phyloP scores from a whole-genome alignment of 2,888 invertebrate species.

The Plagodis pulveraria region DNA sequence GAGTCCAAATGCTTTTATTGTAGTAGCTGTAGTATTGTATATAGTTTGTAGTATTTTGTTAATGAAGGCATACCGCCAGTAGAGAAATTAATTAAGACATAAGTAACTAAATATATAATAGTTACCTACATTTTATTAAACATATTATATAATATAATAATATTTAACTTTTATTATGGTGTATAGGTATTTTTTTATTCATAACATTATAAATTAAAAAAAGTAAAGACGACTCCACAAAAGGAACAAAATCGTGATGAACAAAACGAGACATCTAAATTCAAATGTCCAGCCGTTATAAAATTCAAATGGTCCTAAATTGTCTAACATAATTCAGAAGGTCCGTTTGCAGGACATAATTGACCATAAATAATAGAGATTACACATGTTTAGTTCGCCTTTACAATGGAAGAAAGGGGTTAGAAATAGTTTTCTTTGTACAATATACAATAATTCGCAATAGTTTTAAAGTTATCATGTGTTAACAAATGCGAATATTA shows the following conservation, averaged over 20 bases:
- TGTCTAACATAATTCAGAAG: constrained; percentile 61
- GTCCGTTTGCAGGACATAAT: constrained; percentile 74
- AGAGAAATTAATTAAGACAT: too few species aligned
- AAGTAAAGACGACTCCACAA: constrained; percentile 36
- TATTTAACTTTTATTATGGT: background rate
- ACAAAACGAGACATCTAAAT: constrained; percentile 64
- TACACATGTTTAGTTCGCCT: constrained; percentile 74
- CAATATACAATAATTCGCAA: constrained; percentile 36
- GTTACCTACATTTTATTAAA: too few species aligned
- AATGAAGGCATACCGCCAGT: too few species aligned
- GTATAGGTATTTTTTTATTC: background rate
- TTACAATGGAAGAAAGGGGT: constrained; percentile 51
- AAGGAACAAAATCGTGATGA: constrained; percentile 17
- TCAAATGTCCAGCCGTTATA: constrained; percentile 56
- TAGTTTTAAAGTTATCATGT: constrained; percentile 36
- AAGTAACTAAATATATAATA: too few species aligned
- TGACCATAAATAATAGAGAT: constrained; percentile 81
- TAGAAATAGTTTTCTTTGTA: constrained; percentile 32
- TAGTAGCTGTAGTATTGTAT: too few species aligned
- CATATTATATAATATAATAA: too few species aligned
- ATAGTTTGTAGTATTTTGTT: too few species aligned
- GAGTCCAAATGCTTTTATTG: too few species aligned
- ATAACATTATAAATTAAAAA: background rate
- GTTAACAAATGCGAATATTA: constrained; percentile 46
- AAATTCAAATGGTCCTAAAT: constrained; percentile 59